Conservation (phyloP, 1,140 invertebrate species). For the Heliconius himera region DNA sequence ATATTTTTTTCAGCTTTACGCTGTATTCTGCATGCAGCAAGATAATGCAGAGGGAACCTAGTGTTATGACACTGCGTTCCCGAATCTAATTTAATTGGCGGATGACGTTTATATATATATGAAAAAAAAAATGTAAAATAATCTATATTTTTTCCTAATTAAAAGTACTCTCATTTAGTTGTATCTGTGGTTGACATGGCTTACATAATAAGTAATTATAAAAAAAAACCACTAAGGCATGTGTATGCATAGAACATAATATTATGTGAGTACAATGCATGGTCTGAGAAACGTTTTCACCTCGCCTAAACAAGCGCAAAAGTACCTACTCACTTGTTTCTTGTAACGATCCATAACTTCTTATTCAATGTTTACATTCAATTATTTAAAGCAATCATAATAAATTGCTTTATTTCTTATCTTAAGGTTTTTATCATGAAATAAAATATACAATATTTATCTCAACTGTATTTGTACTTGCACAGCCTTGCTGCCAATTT, state of each 20-base stretch:
- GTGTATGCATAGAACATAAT: not conserved
- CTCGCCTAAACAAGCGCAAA: not conserved
- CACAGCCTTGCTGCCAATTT: constrained; percentile 23
- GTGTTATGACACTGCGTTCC: too few relatives aligned
- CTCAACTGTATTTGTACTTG: not conserved
- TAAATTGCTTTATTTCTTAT: not conserved
- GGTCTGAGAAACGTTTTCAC: constrained; percentile 14
- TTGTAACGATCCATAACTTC: not conserved
- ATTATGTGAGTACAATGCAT: constrained; percentile 9
- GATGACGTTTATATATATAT: too few relatives aligned
- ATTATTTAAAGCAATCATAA: not conserved
- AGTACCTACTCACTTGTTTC: not conserved
- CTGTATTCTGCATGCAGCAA: too few relatives aligned
- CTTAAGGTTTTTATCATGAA: not conserved
- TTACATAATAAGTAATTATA: constrained; percentile 5
- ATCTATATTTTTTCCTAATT: not conserved
- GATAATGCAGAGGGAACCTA: too few relatives aligned
- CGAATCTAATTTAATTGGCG: not conserved
- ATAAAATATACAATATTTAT: not conserved
- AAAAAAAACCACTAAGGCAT: not conserved
- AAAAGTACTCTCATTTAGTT: not conserved
- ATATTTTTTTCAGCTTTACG: too few relatives aligned
- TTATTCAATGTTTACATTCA: not conserved
- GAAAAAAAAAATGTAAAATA: too few relatives aligned
- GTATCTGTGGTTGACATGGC: not conserved